These are phyloP conservation scores for Paramuricea clavata DNA, from an alignment of 92 coral and sea anemone genomes.

Conservation along the genomic window DNA sequence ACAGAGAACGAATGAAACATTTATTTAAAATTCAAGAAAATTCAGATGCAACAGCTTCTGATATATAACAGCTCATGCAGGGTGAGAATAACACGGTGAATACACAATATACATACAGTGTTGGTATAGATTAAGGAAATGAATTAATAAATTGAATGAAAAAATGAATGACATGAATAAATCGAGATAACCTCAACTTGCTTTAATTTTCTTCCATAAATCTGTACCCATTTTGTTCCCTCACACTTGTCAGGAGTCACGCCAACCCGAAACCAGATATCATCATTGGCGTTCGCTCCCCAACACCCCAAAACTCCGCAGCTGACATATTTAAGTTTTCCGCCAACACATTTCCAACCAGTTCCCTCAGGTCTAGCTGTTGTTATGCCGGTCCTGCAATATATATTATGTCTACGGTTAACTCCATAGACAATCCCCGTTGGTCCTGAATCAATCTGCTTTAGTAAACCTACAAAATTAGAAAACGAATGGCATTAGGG, in stretches of 20 bases:
- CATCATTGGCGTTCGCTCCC: background rate
- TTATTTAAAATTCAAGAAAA: too few species aligned
- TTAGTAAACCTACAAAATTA: too few species aligned
- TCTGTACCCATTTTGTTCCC: background rate
- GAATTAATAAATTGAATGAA: too few species aligned
- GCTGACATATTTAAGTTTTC: background rate
- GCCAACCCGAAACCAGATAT: background rate
- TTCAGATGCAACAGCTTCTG: too few species aligned
- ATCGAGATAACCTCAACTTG: background rate
- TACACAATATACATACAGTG: too few species aligned
- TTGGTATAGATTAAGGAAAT: too few species aligned
- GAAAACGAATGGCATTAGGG: too few species aligned
- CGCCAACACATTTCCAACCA: background rate
- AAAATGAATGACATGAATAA: too few species aligned
- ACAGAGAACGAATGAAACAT: too few species aligned
- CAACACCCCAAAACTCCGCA: background rate
- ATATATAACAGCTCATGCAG: too few species aligned
- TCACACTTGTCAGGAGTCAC: background rate
- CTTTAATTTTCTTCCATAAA: background rate
- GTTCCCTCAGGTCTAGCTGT: background rate
- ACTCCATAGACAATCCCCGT: background rate
- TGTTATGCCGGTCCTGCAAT: background rate
- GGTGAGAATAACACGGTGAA: too few species aligned
- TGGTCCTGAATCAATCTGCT: background rate
- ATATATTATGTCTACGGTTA: background rate